A percentile compares a stretch with the other conserved stretches of the same genome.
These are phyloP conservation scores for Stictocephala bisonia DNA, from an alignment of 2,888 invertebrate species.

Conservation along the genomic window DNA sequence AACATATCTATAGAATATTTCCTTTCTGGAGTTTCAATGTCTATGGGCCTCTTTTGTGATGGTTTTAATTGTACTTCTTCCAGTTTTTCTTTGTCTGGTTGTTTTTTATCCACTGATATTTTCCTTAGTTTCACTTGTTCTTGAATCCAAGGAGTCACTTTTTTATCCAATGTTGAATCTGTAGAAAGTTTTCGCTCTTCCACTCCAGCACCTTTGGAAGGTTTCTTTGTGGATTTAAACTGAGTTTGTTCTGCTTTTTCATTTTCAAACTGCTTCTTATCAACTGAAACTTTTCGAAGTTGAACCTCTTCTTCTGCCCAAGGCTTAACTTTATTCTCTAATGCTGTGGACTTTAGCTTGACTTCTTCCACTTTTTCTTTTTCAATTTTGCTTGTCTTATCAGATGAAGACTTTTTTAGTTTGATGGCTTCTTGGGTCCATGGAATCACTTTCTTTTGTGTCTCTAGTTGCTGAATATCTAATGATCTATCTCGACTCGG, in stretches of 20 bases:
- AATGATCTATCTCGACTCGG: slow-evolving; percentile 44
- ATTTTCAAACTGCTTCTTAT: slow-evolving; percentile 62
- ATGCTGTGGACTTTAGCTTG: slow-evolving; percentile 40
- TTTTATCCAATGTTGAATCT: slow-evolving; percentile 32
- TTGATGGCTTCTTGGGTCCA: slow-evolving; percentile 64
- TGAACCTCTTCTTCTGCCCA: slow-evolving; percentile 64
- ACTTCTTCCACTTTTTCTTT: slow-evolving; percentile 53
- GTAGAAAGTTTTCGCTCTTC: slow-evolving; percentile 38
- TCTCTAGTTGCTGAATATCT: slow-evolving; percentile 25
- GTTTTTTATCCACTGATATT: slow-evolving; percentile 60
- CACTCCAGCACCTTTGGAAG: slow-evolving; percentile 53
- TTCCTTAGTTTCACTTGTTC: slow-evolving; percentile 63
- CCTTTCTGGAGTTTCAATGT: slow-evolving; percentile 45
- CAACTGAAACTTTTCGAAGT: slow-evolving; percentile 61
- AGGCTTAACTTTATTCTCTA: slow-evolving; percentile 56
- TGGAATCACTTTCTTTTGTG: slow-evolving; percentile 56
- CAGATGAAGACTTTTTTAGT: slow-evolving; percentile 62
- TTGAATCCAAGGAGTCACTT: slow-evolving; percentile 63
- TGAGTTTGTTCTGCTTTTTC: slow-evolving; percentile 37
- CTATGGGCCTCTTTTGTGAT: slow-evolving; percentile 43
- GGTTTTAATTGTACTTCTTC: slow-evolving; percentile 61
- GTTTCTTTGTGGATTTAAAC: slow-evolving; percentile 43
- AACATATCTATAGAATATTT: slow-evolving; percentile 42
- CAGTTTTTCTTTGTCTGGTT: slow-evolving; percentile 61
- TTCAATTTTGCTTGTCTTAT: slow-evolving; percentile 52